Conservation (phyloP, 2,888 invertebrate genomes). For the Bombylius major region DNA sequence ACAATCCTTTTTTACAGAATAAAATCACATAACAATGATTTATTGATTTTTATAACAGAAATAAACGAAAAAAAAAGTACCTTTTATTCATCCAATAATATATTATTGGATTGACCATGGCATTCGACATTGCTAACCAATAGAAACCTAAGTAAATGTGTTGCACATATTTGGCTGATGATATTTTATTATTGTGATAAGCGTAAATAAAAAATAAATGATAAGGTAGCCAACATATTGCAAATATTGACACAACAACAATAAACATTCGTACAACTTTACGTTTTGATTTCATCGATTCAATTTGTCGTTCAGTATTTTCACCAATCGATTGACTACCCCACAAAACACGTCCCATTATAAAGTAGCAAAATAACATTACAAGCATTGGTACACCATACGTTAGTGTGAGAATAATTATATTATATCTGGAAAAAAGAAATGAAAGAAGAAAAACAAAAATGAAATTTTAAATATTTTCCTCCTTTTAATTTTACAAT, state of each 20-base stretch:
- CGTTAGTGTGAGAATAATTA: conserved; percentile 67
- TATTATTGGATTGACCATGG: conserved; percentile 85
- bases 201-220: conserved; percentile 77
- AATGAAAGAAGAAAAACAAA: no score
- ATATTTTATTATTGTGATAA: conserved; percentile 45
- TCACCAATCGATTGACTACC: conserved; percentile 80
- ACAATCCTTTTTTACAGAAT: no score
- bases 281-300: conserved; percentile 68
- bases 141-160: conserved; percentile 72
- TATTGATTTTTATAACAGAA: no score
- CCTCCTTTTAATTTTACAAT: no score
- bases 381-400: conserved; percentile 77
- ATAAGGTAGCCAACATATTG: conserved; percentile 80
- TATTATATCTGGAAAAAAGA: conserved; percentile 57
- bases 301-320: conserved; percentile 68
- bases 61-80: conserved; percentile 31
- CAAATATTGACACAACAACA: conserved; percentile 72
- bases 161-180: conserved; percentile 61
- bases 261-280: conserved; percentile 81
- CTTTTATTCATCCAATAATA: conserved; percentile 90
- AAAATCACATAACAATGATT: no score
- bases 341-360: conserved; percentile 77
- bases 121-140: conserved; percentile 86
- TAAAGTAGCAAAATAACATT: conserved; percentile 70
- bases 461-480: no score